Evolutionary conservation across 2,797 vertebrate genomes (phyloP).

Genomic region (Tauraco hartlaubi): DNA sequence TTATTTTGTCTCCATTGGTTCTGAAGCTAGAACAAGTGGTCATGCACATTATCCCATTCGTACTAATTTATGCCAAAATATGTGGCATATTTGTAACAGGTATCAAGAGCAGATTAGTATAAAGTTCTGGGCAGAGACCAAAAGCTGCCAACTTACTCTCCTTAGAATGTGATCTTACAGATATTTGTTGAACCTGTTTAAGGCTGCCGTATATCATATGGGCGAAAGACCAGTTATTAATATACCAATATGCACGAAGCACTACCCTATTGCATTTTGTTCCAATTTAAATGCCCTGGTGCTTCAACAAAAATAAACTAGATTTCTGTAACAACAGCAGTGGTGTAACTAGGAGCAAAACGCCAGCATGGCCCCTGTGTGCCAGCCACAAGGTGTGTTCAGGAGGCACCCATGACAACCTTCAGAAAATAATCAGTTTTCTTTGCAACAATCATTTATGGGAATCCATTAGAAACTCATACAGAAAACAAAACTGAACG

Average conservation of each 20-base stretch:
- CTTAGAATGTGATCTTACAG: neutral
- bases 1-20: conserved; percentile 30
- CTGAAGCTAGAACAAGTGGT: neutral
- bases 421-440: neutral
- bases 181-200: neutral
- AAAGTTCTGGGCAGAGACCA: neutral
- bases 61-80: conserved; percentile 26
- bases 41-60: neutral
- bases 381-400: neutral
- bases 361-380: fast-evolving
- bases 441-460: neutral
- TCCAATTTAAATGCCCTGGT: neutral
- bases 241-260: neutral
- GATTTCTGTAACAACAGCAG: neutral
- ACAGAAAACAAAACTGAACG: neutral
- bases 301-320: neutral
- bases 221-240: neutral
- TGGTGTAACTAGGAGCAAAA: neutral
- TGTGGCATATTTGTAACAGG: neutral
- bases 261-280: neutral
- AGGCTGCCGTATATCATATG: neutral
- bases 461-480: neutral
- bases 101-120: neutral
- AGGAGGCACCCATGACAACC: neutral
- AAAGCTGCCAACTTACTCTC: neutral